A percentile compares a stretch with the other conserved stretches of the same genome.
These are phyloP conservation scores for Frankliniella intonsa DNA, from an alignment of 2,888 invertebrate genomes.

Conservation along the genomic window DNA sequence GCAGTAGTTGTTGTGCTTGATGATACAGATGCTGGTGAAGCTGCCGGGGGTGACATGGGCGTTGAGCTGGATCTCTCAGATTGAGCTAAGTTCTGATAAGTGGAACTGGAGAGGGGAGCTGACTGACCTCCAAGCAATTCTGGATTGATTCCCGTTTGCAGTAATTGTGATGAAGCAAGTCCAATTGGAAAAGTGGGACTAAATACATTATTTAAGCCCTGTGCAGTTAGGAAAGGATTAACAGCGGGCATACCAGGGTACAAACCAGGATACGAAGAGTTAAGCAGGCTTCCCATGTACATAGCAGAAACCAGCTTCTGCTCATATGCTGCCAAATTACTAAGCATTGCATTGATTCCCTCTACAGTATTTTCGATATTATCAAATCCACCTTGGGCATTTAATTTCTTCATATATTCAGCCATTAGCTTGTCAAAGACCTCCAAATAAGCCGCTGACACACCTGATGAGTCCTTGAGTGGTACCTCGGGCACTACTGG, in stretches of 20 bases:
- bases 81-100: neutral
- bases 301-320: constrained; percentile 49
- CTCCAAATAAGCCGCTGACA: neutral
- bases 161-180: neutral
- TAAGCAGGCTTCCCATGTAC: constrained; percentile 46
- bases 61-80: neutral
- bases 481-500: neutral
- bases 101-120: neutral
- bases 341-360: constrained; percentile 47
- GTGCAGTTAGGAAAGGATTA: neutral
- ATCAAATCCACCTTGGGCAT: neutral
- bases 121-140: neutral
- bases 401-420: constrained; percentile 14
- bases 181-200: neutral
- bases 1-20: neutral
- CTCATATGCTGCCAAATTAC: constrained; percentile 45
- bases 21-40: neutral
- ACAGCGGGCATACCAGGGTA: neutral
- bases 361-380: constrained; percentile 40
- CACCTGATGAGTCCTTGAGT: neutral
- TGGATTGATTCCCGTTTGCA: neutral
- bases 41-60: neutral
- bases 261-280: neutral
- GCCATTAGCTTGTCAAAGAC: constrained; percentile 6
- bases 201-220: neutral